Evolutionary conservation across 2,113 vertebrate genomes (phyloP).

Genomic region (Zosterops hypoxanthus): DNA sequence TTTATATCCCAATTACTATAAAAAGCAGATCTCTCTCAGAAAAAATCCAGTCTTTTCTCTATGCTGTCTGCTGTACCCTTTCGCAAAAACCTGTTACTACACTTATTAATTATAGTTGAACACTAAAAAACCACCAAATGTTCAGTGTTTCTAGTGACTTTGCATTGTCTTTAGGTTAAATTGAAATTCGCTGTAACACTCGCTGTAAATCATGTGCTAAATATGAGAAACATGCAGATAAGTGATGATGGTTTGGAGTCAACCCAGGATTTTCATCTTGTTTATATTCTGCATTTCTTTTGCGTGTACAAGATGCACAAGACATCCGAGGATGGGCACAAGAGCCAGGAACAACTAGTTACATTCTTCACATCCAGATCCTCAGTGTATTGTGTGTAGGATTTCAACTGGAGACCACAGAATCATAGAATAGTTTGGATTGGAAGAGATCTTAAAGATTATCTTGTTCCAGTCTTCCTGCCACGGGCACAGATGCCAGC

Average conservation of each 20-base stretch:
- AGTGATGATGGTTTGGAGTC: neutral
- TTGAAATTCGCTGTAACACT: neutral
- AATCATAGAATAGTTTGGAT: neutral
- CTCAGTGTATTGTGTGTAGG: neutral
- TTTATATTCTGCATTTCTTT: neutral
- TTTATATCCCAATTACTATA: slow-evolving; percentile 69
- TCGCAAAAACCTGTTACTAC: neutral
- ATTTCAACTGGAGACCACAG: neutral
- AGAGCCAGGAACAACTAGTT: neutral
- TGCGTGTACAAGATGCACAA: neutral
- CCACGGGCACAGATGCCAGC: neutral
- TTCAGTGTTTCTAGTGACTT: slow-evolving; percentile 17
- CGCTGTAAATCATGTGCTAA: neutral
- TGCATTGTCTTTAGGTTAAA: slow-evolving; percentile 14
- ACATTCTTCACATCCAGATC: neutral
- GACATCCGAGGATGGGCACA: neutral
- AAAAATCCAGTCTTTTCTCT: neutral
- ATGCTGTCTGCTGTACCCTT: slow-evolving; percentile 18
- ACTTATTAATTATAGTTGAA: slow-evolving; percentile 17
- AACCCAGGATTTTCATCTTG: neutral
- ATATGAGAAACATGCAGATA: neutral
- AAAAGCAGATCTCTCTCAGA: slow-evolving; percentile 29
- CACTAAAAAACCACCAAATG: neutral
- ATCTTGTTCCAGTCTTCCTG: neutral
- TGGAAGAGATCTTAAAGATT: neutral